Base-by-base conservation (phyloP, 2,888 invertebrate species). In the Altica lythri region DNA sequence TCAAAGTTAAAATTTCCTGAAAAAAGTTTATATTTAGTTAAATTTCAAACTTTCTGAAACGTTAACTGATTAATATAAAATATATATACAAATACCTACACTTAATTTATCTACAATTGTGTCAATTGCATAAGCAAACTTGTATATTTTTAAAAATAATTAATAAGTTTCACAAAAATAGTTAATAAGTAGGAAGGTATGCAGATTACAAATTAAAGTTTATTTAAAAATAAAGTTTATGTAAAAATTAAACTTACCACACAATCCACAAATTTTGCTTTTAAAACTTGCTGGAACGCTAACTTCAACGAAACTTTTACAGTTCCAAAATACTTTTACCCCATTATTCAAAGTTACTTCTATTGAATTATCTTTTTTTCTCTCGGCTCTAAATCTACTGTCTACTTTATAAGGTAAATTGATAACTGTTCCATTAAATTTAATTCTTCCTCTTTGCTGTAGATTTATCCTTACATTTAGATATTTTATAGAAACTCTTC, bases 211-310 rank as follows among this genome's bases (percentile, higher is more conserved):
- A n/a, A n/a, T n/a, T n/a, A n/a, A n/a, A n/a, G n/a, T n/a, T n/a
- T n/a, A n/a, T n/a, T n/a, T n/a, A n/a, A n/a, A n/a, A n/a, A n/a
- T n/a, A n/a, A n/a, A n/a, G n/a, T n/a, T n/a, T n/a, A n/a, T n/a
- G n/a, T n/a, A n/a, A n/a, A n/a, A n/a, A 76, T 96, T 97, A 77
- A 90, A 97, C 74, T 96, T 96, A 1, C 97, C 97, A 72, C 97
- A 97, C 12, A 97, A 79, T 9, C 97, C 97, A 72, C 95, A 95
- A 53, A 95, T 75, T 67, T 85, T 85, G 52, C 82, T 84, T 74
- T 86, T 90, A 78, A 85, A 92, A 47, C 77, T 80, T 68, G 86
- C 85, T 2, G 92, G 89, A 9, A 93, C 90, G 0, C 83, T 81
- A 0, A 89, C 82, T 78, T 97, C 95, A 55, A 95, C 79, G 71